phyloP scores from a whole-genome alignment of 2,888 invertebrate genomes.

The Allolobophora icterica region DNA sequence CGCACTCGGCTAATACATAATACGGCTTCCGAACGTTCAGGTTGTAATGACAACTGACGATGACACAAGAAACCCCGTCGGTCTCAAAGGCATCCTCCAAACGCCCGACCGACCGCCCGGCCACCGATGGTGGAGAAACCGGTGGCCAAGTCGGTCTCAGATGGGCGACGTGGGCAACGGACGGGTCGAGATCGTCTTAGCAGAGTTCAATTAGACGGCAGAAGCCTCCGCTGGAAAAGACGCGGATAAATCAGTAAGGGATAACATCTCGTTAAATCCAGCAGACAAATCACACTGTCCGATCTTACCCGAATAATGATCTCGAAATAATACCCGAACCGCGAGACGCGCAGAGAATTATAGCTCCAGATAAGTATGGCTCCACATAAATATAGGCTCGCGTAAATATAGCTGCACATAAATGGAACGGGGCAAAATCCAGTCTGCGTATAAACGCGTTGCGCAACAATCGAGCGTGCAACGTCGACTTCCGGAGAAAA shows the following conservation, averaged over 20 bases:
- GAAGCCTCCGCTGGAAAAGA: neutral
- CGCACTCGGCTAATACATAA: neutral
- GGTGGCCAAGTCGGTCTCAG: neutral
- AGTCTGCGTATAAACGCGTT: neutral
- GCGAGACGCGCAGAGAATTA: neutral
- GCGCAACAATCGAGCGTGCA: neutral
- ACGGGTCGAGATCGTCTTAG: neutral
- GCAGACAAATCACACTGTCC: neutral
- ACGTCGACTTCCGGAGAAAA: no score
- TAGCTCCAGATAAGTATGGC: neutral
- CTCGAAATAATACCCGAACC: conserved; percentile 4
- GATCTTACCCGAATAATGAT: neutral
- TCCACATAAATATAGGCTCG: neutral
- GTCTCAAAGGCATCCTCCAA: neutral
- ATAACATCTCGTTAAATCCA: neutral
- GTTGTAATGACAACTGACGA: conserved; percentile 8
- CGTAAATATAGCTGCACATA: neutral
- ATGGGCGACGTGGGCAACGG: neutral
- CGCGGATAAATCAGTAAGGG: neutral
- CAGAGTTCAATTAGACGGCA: neutral
- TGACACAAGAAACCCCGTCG: neutral
- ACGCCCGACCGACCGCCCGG: no score
- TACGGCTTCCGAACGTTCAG: neutral
- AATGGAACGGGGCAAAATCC: neutral
- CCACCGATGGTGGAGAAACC: neutral